Evolutionary conservation across 2,113 vertebrate species (phyloP), one percentile per base, ranked within the genome.

Genomic region (Hydropotes inermis): DNA sequence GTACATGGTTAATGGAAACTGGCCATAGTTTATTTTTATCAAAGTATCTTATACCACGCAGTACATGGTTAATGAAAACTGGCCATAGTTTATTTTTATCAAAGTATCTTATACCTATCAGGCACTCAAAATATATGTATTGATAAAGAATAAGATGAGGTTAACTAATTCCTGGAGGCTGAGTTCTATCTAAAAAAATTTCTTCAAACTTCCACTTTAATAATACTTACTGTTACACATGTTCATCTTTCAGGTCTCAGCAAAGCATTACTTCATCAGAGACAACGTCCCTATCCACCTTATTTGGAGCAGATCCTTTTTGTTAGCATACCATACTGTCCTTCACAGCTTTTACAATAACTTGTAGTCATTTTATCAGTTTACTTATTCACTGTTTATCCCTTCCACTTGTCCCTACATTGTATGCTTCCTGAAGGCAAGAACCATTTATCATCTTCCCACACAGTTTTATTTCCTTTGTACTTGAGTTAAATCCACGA

Each of bases 131-230:
- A 88, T 45, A 90, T 3, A 91, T 10, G 10, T 84, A 96, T 5
- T 96, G 60, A 36, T 21, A 85, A 97, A 86, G 93, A 96, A 90
- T 90, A 91, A 79, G 83, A 95, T n/a, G 7, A 95, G 15, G 39
- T 79, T 95, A 86, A 85, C 33, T 91, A 89, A 89, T 81, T 85
- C 52, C 30, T 84, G 83, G 61, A 93, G 43, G 57, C 13, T 12
- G 81, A 67, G 16, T 28, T 81, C 52, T 61, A 54, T 39, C 64
- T 85, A 64, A 28, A 79, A 89, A 92, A 87, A 19, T 83, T 91
- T 64, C 57, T 94, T 85, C 12, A 88, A 79, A 87, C 17, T 74
- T 92, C 21, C 11, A 81, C 45, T 92, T 92, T 96, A 90, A 84
- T 88, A 81, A 54, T 83, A 96, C 79, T 84, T 87, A 54, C 7